Evolutionary conservation across 2,888 invertebrate genomes (phyloP), one percentile per base, ranked within the genome.

Genomic region (Biston betularia): DNA sequence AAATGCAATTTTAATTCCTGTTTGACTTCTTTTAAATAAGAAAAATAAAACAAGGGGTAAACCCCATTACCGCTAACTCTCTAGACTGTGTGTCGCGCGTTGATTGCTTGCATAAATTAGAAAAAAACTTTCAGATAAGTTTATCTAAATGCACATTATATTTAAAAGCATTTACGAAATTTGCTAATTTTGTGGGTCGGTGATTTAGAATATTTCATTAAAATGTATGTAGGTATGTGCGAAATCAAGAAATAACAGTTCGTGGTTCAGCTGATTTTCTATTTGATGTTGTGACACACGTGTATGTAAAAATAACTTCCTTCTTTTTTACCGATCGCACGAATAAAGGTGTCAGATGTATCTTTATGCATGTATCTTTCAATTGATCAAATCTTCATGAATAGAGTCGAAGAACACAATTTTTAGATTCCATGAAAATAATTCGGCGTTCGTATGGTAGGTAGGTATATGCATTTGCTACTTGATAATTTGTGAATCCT

Each of bases 51-150:
- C 34, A 49, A 12, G 11, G 24, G 49, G 49, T 33, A 49, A 33
- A 10, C 35, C 50, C 14, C 14, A 14, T 14, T n/a, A 8, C 35
- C 7, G 7, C 35, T 1, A n/a, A 34, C 34, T 50, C 50, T 50
- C 50, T 8, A 50, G 50, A 50, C 50, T n/a, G 50, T 35, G 50
- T 50, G 50, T 34, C 50, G 34, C 34, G 33, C 8, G 34, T n/a
- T 7, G n/a, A 8, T 35, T 34, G 50, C 12, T 45, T 48, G 34
- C 34, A 50, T 50, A 50, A 50, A 50, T 50, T 50, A 50, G 34
- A 35, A 50, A 50, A 50, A 34, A 34, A 24, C 34, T 50, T 50
- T 50, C 50, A 50, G n/a, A 50, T 11, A 50, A 34, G n/a, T 50
- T n/a, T 34, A 50, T 8, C n/a, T 6, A 35, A 50, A 50, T 50